phyloP scores from a whole-genome alignment of 2,797 vertebrate genomes.

The Arctocebus calabarensis region DNA sequence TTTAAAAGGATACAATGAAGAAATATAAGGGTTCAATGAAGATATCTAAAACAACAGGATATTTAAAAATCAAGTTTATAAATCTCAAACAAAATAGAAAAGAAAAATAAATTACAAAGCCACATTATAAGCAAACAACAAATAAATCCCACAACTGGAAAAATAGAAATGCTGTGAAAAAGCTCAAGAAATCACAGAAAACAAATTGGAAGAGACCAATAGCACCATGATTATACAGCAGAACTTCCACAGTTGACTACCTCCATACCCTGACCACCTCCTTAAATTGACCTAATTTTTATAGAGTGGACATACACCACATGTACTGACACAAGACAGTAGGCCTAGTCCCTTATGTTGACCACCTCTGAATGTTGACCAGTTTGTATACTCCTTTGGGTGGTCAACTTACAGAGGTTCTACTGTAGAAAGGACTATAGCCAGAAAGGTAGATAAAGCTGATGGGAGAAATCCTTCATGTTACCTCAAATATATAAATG shows the following conservation, averaged over 20 bases:
- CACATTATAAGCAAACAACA: constrained; percentile 29
- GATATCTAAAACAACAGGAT: background rate
- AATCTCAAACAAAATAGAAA: constrained; percentile 36
- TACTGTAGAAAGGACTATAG: background rate
- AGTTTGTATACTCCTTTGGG: too few relatives aligned
- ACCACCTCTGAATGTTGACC: too few relatives aligned
- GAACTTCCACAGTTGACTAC: too few relatives aligned
- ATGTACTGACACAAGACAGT: too few relatives aligned
- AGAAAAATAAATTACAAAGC: constrained; percentile 47
- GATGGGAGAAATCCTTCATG: background rate
- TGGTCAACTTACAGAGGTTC: too few relatives aligned
- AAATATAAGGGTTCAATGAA: constrained; percentile 8
- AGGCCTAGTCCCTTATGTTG: too few relatives aligned
- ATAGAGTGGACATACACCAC: too few relatives aligned
- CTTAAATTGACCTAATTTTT: too few relatives aligned
- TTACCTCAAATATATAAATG: background rate
- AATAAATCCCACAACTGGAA: background rate
- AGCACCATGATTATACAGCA: background rate
- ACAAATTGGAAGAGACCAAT: constrained; percentile 13
- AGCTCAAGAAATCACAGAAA: constrained; percentile 3
- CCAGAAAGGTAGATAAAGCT: background rate
- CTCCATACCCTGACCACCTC: too few relatives aligned
- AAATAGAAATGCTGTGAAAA: background rate
- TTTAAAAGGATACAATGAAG: background rate
- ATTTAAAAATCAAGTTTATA: constrained; percentile 31